These are phyloP conservation scores for Otocyon megalotis DNA, from an alignment of 2,113 vertebrate species.

Conservation along the genomic window DNA sequence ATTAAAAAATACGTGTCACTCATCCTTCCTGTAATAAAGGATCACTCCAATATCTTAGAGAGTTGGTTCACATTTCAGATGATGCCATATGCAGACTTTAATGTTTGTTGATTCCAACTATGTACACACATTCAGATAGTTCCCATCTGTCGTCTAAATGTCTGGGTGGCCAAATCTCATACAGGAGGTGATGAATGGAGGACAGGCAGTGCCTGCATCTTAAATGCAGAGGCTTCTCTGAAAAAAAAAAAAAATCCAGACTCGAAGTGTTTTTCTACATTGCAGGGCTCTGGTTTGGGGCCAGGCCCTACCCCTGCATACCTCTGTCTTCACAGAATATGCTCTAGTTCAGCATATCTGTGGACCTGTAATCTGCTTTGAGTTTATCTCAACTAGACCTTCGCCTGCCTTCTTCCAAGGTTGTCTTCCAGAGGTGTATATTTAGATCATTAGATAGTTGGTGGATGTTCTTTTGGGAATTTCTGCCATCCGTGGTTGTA, in stretches of 20 bases:
- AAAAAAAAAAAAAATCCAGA: neutral
- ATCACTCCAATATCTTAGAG: conserved; percentile 47
- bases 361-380: neutral
- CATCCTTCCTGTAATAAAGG: neutral
- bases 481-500: conserved; percentile 4
- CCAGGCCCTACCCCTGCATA: neutral
- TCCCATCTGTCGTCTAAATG: conserved; percentile 62
- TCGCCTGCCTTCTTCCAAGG: neutral
- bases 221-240: neutral
- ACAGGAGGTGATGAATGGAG: neutral
- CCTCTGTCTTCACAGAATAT: neutral
- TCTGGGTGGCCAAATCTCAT: conserved; percentile 54
- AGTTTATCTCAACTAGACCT: neutral
- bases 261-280: neutral
- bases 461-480: neutral
- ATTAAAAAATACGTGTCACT: neutral
- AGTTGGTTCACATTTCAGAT: neutral
- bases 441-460: conserved; percentile 27
- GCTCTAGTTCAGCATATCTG: neutral
- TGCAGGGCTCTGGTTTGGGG: neutral
- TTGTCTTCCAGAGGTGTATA: neutral
- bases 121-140: conserved; percentile 53
- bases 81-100: conserved; percentile 51
- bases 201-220: neutral
- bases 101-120: conserved; percentile 65